phyloP scores from a whole-genome alignment of 2,113 vertebrate genomes.

The Acrocephalus arundinaceus region DNA sequence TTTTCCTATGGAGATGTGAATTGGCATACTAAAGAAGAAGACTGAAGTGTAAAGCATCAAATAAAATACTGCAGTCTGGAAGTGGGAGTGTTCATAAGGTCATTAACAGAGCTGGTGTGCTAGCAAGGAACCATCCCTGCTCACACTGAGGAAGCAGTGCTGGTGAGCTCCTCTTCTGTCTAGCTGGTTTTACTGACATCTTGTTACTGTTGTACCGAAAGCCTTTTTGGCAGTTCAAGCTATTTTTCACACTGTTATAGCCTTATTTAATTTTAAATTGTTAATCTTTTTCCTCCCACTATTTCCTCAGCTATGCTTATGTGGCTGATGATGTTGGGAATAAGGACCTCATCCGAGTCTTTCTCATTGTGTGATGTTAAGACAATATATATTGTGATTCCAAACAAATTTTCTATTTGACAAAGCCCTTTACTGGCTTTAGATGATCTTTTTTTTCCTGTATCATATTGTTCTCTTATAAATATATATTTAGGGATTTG shows the following conservation, averaged over 20 bases:
- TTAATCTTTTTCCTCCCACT: conserved; percentile 72
- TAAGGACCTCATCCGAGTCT: conserved; percentile 71
- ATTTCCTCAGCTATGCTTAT: conserved; percentile 60
- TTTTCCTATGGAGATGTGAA: neutral
- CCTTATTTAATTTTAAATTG: conserved; percentile 79
- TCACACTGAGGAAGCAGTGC: neutral
- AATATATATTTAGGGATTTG: conserved; percentile 66
- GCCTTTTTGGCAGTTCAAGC: conserved; percentile 56
- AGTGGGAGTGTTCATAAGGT: neutral
- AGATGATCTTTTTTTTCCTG: conserved; percentile 66
- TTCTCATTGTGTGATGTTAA: conserved; percentile 66
- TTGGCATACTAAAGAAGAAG: neutral
- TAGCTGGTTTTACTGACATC: neutral
- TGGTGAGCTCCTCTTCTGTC: neutral
- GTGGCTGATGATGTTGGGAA: conserved; percentile 69
- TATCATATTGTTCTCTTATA: conserved; percentile 73
- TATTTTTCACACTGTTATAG: conserved; percentile 65
- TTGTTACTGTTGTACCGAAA: neutral
- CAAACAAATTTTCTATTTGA: conserved; percentile 70
- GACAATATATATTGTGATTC: conserved; percentile 70
- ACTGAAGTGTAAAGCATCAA: neutral
- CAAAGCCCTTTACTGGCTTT: conserved; percentile 67
- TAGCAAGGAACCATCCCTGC: neutral
- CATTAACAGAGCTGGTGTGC: neutral
- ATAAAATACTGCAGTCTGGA: neutral